These are phyloP conservation scores for Aporrectodea caliginosa DNA, from an alignment of 1,140 invertebrate species.

Conservation along the genomic window DNA sequence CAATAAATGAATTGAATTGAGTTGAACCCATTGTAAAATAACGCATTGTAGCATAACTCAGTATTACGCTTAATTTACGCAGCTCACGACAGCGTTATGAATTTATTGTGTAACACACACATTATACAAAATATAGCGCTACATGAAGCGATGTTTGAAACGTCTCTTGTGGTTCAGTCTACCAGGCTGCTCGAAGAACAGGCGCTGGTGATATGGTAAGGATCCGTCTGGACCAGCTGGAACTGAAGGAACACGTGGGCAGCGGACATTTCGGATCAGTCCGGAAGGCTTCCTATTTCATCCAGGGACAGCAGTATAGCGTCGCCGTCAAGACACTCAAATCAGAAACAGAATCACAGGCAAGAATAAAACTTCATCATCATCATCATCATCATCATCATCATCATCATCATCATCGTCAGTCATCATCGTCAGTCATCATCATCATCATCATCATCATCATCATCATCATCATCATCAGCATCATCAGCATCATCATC, in stretches of 20 bases:
- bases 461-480: not conserved
- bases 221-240: not conserved
- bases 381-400: constrained; percentile 2
- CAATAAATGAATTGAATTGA: no score
- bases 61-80: no score
- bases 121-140: no score
- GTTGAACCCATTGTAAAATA: no score
- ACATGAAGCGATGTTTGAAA: no score
- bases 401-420: not conserved
- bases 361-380: not conserved
- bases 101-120: no score
- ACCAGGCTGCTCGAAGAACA: not conserved
- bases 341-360: not conserved
- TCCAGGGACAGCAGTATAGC: not conserved
- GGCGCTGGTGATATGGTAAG: not conserved
- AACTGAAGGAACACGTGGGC: not conserved
- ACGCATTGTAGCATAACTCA: no score
- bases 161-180: no score
- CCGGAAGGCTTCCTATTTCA: not conserved
- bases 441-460: not conserved
- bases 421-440: no score
- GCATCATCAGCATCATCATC: not conserved
- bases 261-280: not conserved
- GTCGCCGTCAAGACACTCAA: not conserved
- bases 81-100: no score